These are phyloP conservation scores for Hypena proboscidalis DNA, from an alignment of 2,888 invertebrate genomes.

Conservation along the genomic window DNA sequence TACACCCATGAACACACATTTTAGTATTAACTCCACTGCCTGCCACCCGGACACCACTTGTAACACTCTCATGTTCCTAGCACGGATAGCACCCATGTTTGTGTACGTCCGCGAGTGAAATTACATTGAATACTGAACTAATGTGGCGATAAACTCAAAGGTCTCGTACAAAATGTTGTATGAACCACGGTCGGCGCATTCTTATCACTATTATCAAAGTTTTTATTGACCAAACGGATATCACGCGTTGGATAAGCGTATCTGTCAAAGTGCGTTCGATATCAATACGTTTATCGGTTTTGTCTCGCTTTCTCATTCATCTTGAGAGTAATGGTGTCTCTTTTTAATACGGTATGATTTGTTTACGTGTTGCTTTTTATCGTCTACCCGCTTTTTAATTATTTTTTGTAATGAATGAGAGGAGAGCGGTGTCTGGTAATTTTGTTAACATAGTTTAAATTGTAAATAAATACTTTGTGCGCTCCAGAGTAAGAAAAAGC, in stretches of 20 bases:
- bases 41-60: constrained; percentile 70
- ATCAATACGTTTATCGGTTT: constrained; percentile 15
- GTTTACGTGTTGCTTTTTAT: not conserved
- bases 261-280: constrained; percentile 30
- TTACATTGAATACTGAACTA: not conserved
- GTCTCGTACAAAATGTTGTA: constrained; percentile 54
- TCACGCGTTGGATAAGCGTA: constrained; percentile 28
- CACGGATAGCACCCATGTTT: constrained; percentile 70
- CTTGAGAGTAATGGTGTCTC: constrained; percentile 12
- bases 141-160: constrained; percentile 55
- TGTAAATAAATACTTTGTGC: too few relatives aligned
- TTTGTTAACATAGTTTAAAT: too few relatives aligned
- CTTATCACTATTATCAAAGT: constrained; percentile 61
- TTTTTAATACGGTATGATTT: constrained; percentile 4
- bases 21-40: constrained; percentile 66
- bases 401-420: not conserved
- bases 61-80: constrained; percentile 56
- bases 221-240: constrained; percentile 53
- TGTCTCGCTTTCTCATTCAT: constrained; percentile 18
- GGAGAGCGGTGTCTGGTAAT: too few relatives aligned
- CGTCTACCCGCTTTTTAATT: constrained; percentile 2
- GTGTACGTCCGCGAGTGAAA: too few relatives aligned
- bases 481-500: too few relatives aligned
- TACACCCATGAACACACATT: constrained; percentile 67
- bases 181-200: constrained; percentile 43